Percentiles rank a stretch among this genome's conserved stretches.
phyloP scores from a whole-genome alignment of 2,113 vertebrate genomes.

The Notarius quadriscutis region DNA sequence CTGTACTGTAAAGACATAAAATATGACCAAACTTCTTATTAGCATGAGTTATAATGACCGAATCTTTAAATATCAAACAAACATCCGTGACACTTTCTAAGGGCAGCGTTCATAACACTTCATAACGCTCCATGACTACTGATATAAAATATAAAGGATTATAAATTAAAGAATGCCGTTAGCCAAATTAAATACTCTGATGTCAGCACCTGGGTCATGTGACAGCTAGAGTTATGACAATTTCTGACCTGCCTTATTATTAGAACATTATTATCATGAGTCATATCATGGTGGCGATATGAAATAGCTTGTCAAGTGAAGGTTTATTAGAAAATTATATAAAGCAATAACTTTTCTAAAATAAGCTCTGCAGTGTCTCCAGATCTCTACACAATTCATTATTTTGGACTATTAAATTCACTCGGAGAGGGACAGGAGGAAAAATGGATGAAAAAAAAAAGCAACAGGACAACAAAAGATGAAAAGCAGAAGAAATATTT shows the following conservation, averaged over 20 bases:
- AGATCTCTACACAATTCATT: no score
- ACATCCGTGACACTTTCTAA: not conserved
- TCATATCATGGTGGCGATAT: not conserved
- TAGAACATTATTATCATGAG: not conserved
- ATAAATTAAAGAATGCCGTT: not conserved
- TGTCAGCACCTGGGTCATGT: not conserved
- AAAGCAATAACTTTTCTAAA: not conserved
- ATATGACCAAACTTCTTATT: not conserved
- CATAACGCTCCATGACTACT: not conserved
- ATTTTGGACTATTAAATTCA: no score
- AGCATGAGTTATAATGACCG: not conserved
- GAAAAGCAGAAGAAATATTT: not conserved
- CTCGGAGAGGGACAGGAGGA: no score
- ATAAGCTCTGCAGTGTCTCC: not conserved
- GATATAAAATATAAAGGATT: not conserved
- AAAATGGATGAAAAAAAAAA: no score
- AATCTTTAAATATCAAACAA: not conserved
- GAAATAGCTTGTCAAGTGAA: not conserved
- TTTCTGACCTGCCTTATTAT: not conserved
- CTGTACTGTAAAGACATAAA: conserved; percentile 78
- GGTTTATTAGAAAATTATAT: not conserved
- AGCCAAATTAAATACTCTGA: not conserved
- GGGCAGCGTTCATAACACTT: not conserved
- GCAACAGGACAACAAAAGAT: no score
- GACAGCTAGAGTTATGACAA: not conserved